A percentile compares a stretch with the other conserved stretches of the same genome.
These are phyloP conservation scores for Cynoglossus semilaevis DNA, from an alignment of 2,113 vertebrate genomes.

Conservation along the genomic window DNA sequence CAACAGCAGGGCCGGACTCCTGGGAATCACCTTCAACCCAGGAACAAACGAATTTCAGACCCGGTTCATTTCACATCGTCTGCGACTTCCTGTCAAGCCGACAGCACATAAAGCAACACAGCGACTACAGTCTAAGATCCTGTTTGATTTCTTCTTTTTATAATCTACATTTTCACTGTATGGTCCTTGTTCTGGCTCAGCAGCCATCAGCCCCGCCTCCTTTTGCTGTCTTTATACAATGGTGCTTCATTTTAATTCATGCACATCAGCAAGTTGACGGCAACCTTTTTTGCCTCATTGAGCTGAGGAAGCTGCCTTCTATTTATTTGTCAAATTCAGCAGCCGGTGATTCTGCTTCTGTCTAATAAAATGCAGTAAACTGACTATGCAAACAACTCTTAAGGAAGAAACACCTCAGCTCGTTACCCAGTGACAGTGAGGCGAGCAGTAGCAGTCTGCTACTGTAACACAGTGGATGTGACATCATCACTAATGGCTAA, in stretches of 20 bases:
- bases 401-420: conserved; percentile 10
- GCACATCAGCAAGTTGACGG: conserved; percentile 72
- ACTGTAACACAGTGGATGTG: conserved; percentile 11
- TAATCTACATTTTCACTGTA: conserved; percentile 46
- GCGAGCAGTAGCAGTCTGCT: conserved; percentile 8
- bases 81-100: conserved; percentile 25
- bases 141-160: conserved; percentile 25
- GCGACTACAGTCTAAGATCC: conserved; percentile 29
- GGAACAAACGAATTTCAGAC: conserved; percentile 32
- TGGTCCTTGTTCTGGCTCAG: too few species aligned
- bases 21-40: conserved; percentile 30
- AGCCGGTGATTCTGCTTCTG: conserved; percentile 38
- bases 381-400: conserved; percentile 29
- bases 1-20: conserved; percentile 17
- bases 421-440: conserved; percentile 18
- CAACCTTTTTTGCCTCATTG: conserved; percentile 67
- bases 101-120: conserved; percentile 17
- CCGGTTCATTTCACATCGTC: conserved; percentile 41
- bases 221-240: not conserved
- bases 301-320: conserved; percentile 58
- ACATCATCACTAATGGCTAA: not conserved
- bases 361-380: conserved; percentile 53
- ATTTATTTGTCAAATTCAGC: conserved; percentile 65
- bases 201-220: too few species aligned
- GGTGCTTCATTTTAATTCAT: conserved; percentile 55